Conservation (phyloP, 1,140 invertebrate species). For the Lutraria rhynchaena region DNA sequence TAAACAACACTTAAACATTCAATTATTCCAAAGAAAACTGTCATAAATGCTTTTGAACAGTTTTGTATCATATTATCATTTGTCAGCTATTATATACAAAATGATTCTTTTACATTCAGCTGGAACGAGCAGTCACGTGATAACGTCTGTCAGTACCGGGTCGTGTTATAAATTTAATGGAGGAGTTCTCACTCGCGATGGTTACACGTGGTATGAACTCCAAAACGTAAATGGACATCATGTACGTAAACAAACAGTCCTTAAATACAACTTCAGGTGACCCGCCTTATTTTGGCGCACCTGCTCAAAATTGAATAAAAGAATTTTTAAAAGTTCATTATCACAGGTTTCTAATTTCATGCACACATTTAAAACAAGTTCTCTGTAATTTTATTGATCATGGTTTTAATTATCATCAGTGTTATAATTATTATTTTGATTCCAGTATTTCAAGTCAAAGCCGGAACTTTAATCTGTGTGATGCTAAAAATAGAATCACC, state of each 20-base stretch:
- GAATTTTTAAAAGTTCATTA: background rate
- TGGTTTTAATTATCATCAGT: no score
- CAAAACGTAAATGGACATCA: conserved; percentile 59
- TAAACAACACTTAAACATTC: no score
- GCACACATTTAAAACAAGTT: background rate
- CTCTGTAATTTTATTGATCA: background rate
- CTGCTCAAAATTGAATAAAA: background rate
- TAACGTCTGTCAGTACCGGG: conserved; percentile 51
- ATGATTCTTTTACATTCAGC: conserved; percentile 62
- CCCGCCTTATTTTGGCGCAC: background rate
- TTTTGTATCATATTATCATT: no score
- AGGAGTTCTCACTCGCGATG: conserved; percentile 62
- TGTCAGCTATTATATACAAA: no score
- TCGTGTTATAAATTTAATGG: conserved; percentile 68
- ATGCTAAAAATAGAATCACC: no score
- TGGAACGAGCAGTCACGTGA: conserved; percentile 54
- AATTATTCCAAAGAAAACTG: no score
- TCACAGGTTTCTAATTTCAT: background rate
- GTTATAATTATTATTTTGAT: no score
- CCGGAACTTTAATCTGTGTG: no score
- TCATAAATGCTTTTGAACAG: no score
- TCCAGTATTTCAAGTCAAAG: no score
- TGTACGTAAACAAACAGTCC: conserved; percentile 6
- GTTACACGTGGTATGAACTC: conserved; percentile 67
- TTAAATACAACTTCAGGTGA: no score